These are phyloP conservation scores for Silvanus unidentatus DNA, from an alignment of 2,888 invertebrate species.

Conservation along the genomic window DNA sequence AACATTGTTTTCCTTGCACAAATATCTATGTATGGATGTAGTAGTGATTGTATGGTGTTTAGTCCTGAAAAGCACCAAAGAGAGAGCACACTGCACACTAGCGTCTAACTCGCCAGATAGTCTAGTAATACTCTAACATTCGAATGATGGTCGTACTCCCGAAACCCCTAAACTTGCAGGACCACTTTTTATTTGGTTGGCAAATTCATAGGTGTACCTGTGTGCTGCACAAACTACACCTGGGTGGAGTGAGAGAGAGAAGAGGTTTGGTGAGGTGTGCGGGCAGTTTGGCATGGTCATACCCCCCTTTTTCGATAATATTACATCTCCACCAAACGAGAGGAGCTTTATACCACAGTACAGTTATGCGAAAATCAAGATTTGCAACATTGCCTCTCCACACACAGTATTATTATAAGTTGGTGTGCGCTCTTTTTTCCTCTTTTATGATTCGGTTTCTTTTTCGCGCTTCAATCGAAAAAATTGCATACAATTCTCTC, in stretches of 20 bases:
- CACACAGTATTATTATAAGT: slow-evolving; percentile 11
- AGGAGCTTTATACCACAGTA: slow-evolving; percentile 34
- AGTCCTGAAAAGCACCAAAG: slow-evolving; percentile 9
- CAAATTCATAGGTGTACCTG: slow-evolving; percentile 57
- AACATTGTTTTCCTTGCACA: too few species aligned
- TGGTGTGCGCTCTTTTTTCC: background rate
- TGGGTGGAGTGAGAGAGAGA: slow-evolving; percentile 35
- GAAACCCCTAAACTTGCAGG: slow-evolving; percentile 54
- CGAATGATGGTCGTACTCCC: slow-evolving; percentile 41
- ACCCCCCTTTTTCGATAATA: slow-evolving; percentile 29
- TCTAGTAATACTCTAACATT: slow-evolving; percentile 49
- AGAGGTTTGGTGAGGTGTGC: slow-evolving; percentile 28
- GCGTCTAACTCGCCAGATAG: slow-evolving; percentile 45
- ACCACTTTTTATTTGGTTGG: slow-evolving; percentile 59
- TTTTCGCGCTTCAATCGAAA: too few species aligned
- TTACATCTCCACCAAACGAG: slow-evolving; percentile 22
- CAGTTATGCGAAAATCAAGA: slow-evolving; percentile 46
- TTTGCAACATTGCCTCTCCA: slow-evolving; percentile 37
- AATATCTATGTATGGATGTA: too few species aligned
- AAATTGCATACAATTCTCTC: too few species aligned
- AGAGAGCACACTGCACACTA: slow-evolving; percentile 30
- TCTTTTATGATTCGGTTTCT: too few species aligned
- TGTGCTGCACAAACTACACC: slow-evolving; percentile 19
- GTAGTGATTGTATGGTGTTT: too few species aligned
- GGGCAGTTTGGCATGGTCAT: slow-evolving; percentile 27